A percentile compares a stretch with the other conserved stretches of the same genome.
Evolutionary conservation across 2,113 vertebrate genomes (phyloP).

Genomic region (Rhombomys opimus): DNA sequence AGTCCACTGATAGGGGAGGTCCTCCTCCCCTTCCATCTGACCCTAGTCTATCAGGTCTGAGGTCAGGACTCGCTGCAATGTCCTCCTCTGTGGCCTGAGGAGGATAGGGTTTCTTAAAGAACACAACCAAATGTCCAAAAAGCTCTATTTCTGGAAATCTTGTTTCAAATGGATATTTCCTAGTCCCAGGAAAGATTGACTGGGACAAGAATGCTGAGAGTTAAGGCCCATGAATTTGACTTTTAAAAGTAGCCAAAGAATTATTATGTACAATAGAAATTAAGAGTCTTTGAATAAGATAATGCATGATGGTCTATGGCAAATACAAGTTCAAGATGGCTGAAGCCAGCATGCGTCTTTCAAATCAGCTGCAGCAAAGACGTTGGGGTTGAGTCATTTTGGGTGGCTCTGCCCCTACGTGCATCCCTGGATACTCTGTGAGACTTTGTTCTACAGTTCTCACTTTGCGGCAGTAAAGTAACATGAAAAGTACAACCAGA

Average conservation of each 20-base stretch:
- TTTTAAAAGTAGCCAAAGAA: background rate
- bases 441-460: background rate
- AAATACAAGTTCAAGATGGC: background rate
- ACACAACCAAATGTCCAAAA: background rate
- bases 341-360: conserved; percentile 10
- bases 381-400: background rate
- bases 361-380: background rate
- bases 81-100: no score
- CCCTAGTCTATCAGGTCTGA: no score
- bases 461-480: background rate
- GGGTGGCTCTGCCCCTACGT: background rate
- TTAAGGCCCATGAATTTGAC: background rate
- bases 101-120: background rate
- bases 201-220: background rate
- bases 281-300: background rate
- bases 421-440: background rate
- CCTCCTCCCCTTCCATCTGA: no score
- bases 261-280: background rate
- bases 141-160: background rate
- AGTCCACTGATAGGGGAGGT: no score
- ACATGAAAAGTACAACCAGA: background rate
- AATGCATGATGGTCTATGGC: background rate
- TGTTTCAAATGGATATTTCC: background rate
- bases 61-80: no score
- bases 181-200: background rate